Evolutionary conservation across 2,797 vertebrate genomes (phyloP).

Genomic region (Liparis tanakae): DNA sequence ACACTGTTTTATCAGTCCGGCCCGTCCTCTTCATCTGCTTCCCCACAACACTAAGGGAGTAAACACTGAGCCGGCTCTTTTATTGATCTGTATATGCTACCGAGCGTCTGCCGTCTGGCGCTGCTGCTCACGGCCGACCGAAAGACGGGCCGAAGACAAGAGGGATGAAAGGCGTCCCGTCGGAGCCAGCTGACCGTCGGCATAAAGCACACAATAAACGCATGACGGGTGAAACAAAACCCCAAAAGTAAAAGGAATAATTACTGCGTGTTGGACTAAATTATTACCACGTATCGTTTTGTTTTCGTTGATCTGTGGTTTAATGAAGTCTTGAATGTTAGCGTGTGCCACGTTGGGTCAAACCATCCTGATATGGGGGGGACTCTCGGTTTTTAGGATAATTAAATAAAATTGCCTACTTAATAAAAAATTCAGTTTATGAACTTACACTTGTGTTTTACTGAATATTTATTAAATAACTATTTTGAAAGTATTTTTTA

Average conservation of each 20-base stretch:
- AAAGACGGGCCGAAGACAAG: neutral
- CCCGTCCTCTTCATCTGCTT: constrained; percentile 29
- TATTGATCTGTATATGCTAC: constrained; percentile 60
- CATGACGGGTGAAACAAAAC: constrained; percentile 5
- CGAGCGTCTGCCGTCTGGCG: constrained; percentile 40
- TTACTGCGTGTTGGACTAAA: neutral
- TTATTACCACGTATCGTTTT: neutral
- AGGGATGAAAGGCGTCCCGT: constrained; percentile 8
- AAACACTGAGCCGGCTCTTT: constrained; percentile 9
- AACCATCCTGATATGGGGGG: too few relatives aligned
- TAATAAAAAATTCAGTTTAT: too few relatives aligned
- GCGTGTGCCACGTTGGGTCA: too few relatives aligned
- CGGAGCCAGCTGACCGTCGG: constrained; percentile 26
- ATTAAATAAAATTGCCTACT: too few relatives aligned
- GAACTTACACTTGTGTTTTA: too few relatives aligned
- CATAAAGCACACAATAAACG: constrained; percentile 8
- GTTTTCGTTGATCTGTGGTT: neutral
- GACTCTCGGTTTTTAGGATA: too few relatives aligned
- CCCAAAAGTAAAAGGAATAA: neutral
- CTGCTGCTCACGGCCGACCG: constrained; percentile 39
- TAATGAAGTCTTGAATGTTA: too few relatives aligned
- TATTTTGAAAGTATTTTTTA: too few relatives aligned
- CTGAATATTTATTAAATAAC: too few relatives aligned
- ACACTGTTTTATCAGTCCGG: constrained; percentile 4
- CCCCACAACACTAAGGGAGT: constrained; percentile 13